Percentiles rank a stretch among this genome's conserved stretches.
phyloP scores from a whole-genome alignment of 2,888 invertebrate species.

The Platycheirus rosarum region DNA sequence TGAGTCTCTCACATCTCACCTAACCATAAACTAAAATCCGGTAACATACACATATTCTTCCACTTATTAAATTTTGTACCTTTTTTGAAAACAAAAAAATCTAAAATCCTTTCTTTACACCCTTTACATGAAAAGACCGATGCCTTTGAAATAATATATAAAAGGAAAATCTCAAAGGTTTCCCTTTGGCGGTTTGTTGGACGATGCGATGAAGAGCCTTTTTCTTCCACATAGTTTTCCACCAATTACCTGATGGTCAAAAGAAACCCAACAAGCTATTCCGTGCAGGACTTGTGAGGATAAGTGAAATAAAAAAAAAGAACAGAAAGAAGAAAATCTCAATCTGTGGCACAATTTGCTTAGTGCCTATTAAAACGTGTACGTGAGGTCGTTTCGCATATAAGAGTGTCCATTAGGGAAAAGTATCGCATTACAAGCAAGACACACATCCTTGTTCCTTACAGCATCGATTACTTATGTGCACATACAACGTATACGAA shows the following conservation, averaged over 20 bases:
- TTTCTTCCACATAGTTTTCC: constrained; percentile 22
- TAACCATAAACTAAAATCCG: no score
- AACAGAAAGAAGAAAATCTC: constrained; percentile 52
- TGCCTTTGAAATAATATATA: no score
- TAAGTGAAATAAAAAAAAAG: constrained; percentile 25
- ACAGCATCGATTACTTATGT: constrained; percentile 72
- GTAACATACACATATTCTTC: no score
- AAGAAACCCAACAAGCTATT: constrained; percentile 52
- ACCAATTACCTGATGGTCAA: constrained; percentile 68
- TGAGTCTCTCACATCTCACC: no score
- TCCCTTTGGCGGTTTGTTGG: constrained; percentile 29
- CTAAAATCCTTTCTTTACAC: no score
- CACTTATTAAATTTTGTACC: no score
- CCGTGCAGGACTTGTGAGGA: constrained; percentile 53
- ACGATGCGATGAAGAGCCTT: constrained; percentile 33
- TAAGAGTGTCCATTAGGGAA: constrained; percentile 74
- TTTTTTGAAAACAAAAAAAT: no score
- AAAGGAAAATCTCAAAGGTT: constrained; percentile 45
- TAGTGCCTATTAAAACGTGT: constrained; percentile 74
- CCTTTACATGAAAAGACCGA: no score
- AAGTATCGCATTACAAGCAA: constrained; percentile 71
- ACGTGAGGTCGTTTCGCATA: constrained; percentile 73
- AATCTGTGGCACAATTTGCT: constrained; percentile 74
- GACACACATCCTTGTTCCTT: constrained; percentile 63
- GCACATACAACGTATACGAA: constrained; percentile 44